A percentile compares a stretch with the other conserved stretches of the same genome.
Evolutionary conservation across 2,888 invertebrate genomes (phyloP).

Genomic region (Euspilapteryx auroguttella): DNA sequence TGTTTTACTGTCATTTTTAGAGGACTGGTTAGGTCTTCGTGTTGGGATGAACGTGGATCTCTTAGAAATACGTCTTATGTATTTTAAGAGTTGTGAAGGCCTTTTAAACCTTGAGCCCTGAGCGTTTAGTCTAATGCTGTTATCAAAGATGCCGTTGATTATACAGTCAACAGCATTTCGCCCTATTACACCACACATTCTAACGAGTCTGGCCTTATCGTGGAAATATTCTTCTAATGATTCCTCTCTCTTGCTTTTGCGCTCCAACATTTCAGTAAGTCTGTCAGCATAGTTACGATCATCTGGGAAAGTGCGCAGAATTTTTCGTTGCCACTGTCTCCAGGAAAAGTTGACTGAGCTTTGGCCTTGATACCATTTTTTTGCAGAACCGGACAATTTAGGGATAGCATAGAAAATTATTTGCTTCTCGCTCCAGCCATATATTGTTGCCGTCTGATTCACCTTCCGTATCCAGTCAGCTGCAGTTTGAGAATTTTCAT

Average conservation of each 20-base stretch:
- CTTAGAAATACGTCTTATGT: too few relatives aligned
- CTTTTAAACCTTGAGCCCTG: slow-evolving; percentile 4
- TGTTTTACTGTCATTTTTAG: too few relatives aligned
- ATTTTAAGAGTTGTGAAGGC: too few relatives aligned
- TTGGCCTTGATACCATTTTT: not conserved
- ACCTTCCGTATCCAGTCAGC: slow-evolving; percentile 1
- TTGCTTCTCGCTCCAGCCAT: not conserved
- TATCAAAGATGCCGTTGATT: slow-evolving; percentile 5
- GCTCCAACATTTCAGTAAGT: slow-evolving; percentile 3
- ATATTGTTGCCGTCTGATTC: not conserved
- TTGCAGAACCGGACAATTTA: not conserved
- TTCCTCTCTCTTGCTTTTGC: slow-evolving; percentile 1
- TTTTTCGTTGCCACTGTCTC: not conserved
- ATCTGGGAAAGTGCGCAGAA: slow-evolving; percentile 1
- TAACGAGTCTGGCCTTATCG: slow-evolving; percentile 2
- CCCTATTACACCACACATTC: slow-evolving; percentile 5
- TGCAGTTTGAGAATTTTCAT: not conserved
- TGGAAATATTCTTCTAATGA: slow-evolving; percentile 1
- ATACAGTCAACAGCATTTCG: slow-evolving; percentile 6
- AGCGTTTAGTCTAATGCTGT: slow-evolving; percentile 3
- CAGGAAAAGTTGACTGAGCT: not conserved
- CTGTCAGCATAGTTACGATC: slow-evolving; percentile 3
- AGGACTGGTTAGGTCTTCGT: too few relatives aligned
- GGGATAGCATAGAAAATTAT: not conserved
- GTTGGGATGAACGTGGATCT: too few relatives aligned